Conservation (phyloP, 2,888 invertebrate species). For the Trissonchulus latispiculum region DNA sequence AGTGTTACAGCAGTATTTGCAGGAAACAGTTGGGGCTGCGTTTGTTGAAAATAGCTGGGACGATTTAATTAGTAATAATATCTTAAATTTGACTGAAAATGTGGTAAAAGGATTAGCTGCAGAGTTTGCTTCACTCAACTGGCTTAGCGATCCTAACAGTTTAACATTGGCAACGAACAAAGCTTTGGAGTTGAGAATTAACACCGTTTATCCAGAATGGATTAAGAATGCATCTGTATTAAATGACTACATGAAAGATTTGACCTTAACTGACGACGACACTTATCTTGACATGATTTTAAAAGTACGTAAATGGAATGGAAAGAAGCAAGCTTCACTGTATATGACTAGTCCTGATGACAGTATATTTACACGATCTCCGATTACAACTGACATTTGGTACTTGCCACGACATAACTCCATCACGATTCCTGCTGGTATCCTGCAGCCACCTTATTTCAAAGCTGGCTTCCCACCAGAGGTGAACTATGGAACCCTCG, state of each 20-base stretch:
- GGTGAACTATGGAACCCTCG: slow-evolving; percentile 24
- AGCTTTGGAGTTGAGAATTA: neutral
- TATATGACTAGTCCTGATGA: too few relatives aligned
- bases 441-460: slow-evolving; percentile 26
- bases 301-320: neutral
- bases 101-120: too few relatives aligned
- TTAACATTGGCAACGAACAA: neutral
- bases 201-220: neutral
- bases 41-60: too few relatives aligned
- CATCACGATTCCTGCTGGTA: slow-evolving; percentile 38
- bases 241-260: neutral
- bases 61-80: too few relatives aligned
- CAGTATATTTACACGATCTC: too few relatives aligned
- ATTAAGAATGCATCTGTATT: neutral
- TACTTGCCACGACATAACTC: too few relatives aligned
- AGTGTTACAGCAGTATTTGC: too few relatives aligned
- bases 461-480: slow-evolving; percentile 21
- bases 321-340: too few relatives aligned
- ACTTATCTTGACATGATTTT: neutral
- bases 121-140: too few relatives aligned
- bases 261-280: neutral
- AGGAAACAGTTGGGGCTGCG: too few relatives aligned
- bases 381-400: too few relatives aligned
- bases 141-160: too few relatives aligned
- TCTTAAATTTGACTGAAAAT: neutral